phyloP scores from a whole-genome alignment of 2,888 invertebrate genomes.

The Parthenolecanium corni region DNA sequence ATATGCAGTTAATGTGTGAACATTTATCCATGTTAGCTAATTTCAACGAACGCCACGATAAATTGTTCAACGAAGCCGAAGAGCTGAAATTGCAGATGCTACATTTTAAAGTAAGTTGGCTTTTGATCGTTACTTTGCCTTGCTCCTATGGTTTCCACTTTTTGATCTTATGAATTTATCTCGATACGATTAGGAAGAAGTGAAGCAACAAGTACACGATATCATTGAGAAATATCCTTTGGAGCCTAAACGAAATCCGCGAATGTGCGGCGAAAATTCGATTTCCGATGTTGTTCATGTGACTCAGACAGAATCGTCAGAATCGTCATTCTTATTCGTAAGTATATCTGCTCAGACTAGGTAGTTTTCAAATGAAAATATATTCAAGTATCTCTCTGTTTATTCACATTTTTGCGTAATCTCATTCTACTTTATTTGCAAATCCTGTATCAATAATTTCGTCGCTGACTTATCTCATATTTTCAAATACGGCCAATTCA shows the following conservation, averaged over 20 bases:
- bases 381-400: too few species aligned
- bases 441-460: too few species aligned
- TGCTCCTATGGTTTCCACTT: background rate
- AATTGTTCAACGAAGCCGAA: slow-evolving; percentile 51
- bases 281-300: slow-evolving; percentile 1
- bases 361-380: too few species aligned
- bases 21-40: slow-evolving; percentile 57
- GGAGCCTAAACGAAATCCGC: slow-evolving; percentile 2
- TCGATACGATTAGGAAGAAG: slow-evolving; percentile 10
- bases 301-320: slow-evolving; percentile 3
- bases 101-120: slow-evolving; percentile 54
- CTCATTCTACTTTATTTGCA: background rate
- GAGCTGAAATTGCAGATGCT: slow-evolving; percentile 57
- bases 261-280: background rate
- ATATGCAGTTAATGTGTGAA: slow-evolving; percentile 70
- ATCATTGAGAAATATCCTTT: slow-evolving; percentile 12
- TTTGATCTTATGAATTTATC: background rate
- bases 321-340: slow-evolving; percentile 16
- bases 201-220: slow-evolving; percentile 2
- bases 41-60: slow-evolving; percentile 52
- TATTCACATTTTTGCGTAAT: background rate
- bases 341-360: background rate
- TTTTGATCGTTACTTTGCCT: background rate
- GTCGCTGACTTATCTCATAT: background rate
- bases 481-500: too few species aligned